These are phyloP conservation scores for Eolophus roseicapilla DNA, from an alignment of 2,113 vertebrate species.

Conservation along the genomic window DNA sequence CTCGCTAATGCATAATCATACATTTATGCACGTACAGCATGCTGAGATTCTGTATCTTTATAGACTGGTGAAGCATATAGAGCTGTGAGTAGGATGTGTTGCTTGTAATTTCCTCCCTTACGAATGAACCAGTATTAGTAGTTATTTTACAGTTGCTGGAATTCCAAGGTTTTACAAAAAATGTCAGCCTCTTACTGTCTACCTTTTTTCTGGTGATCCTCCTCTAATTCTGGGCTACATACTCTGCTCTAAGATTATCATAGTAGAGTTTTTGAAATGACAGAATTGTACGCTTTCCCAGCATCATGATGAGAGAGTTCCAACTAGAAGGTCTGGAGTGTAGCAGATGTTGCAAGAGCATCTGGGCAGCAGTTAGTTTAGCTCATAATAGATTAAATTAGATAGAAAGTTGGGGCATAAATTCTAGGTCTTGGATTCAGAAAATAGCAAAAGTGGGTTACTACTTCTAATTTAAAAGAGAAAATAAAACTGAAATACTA, in stretches of 20 bases:
- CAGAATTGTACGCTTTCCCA: rapidly evolving
- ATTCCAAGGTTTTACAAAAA: background rate
- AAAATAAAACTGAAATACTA: background rate
- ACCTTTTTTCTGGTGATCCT: background rate
- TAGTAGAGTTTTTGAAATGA: background rate
- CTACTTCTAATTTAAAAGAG: background rate
- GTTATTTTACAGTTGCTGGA: background rate
- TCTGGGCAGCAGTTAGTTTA: background rate
- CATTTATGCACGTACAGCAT: background rate
- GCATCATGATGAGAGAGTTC: background rate
- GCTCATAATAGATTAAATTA: background rate
- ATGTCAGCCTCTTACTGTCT: background rate
- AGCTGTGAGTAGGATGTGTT: background rate
- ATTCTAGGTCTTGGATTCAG: background rate
- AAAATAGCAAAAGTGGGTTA: background rate
- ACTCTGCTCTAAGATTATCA: background rate
- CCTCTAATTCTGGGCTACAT: background rate
- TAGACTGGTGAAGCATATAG: background rate
- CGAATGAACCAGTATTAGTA: background rate
- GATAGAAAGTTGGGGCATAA: background rate
- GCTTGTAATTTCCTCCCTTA: background rate
- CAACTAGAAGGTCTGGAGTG: background rate
- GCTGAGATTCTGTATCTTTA: background rate
- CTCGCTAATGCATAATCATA: rapidly evolving
- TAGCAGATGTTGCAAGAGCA: background rate